Conservation (phyloP, 2,113 vertebrate species). For the Pitta sordida region DNA sequence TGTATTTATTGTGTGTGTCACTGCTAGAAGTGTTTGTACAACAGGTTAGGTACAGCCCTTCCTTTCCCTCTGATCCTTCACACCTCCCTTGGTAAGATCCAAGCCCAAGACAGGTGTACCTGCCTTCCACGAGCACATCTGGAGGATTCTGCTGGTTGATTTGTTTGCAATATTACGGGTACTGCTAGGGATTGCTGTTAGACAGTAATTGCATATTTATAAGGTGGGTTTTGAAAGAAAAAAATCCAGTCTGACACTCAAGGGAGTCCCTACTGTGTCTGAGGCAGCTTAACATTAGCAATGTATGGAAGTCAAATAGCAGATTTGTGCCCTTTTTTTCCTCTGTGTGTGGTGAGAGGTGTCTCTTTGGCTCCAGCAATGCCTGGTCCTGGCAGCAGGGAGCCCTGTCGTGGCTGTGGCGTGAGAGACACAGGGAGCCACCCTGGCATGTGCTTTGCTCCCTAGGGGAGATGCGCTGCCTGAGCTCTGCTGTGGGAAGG, state of each 20-base stretch:
- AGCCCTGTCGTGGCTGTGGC: neutral
- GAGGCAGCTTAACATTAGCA: neutral
- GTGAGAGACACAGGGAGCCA: fast-evolving
- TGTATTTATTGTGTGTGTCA: conserved; percentile 1
- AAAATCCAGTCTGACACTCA: neutral
- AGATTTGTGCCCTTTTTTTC: neutral
- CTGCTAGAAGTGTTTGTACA: neutral
- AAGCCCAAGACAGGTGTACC: neutral
- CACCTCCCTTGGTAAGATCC: neutral
- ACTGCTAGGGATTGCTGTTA: neutral
- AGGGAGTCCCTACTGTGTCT: neutral
- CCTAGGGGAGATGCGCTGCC: neutral
- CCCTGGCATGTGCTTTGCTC: neutral
- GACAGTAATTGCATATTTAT: neutral
- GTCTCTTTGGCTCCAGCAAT: fast-evolving
- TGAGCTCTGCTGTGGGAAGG: neutral
- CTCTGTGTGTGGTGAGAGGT: neutral
- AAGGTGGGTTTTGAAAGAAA: neutral
- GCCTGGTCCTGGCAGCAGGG: neutral
- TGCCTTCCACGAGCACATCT: neutral
- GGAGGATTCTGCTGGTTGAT: neutral
- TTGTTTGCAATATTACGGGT: neutral
- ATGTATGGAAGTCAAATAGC: neutral
- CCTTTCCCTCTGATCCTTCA: neutral
- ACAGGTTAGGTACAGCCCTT: neutral